Evolutionary conservation across 2,113 vertebrate species (phyloP).

Genomic region (Nyctibius bracteatus): DNA sequence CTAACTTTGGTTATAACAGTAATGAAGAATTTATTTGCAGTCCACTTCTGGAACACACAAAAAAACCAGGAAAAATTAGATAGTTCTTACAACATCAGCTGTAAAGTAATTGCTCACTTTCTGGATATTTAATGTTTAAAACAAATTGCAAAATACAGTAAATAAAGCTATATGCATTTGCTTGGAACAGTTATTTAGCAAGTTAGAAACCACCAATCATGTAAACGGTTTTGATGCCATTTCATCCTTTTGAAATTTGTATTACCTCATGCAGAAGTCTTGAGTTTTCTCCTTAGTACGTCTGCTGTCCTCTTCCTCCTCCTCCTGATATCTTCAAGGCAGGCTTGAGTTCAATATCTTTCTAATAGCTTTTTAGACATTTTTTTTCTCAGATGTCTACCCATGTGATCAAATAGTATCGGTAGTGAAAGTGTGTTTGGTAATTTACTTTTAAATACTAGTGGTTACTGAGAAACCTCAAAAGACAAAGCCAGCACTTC

Average conservation of each 20-base stretch:
- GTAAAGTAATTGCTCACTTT: not conserved
- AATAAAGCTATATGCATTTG: not conserved
- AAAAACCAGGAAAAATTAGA: not conserved
- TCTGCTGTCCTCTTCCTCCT: not conserved
- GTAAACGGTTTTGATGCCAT: not conserved
- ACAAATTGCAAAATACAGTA: not conserved
- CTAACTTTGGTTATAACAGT: not conserved
- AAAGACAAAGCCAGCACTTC: conserved; percentile 59
- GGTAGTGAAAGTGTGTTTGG: not conserved
- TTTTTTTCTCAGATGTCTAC: not conserved
- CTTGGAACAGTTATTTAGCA: not conserved
- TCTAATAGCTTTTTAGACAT: not conserved
- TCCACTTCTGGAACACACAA: not conserved
- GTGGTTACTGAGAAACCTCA: not conserved
- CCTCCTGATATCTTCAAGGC: not conserved
- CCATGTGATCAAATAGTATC: not conserved
- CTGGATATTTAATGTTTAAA: not conserved
- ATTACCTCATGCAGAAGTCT: not conserved
- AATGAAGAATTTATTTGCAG: not conserved
- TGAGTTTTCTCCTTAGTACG: not conserved
- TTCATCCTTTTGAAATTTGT: not conserved
- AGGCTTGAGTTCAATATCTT: not conserved
- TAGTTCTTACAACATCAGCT: not conserved
- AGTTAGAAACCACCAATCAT: not conserved
- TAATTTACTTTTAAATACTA: not conserved